A percentile compares a stretch with the other conserved stretches of the same genome.
Conservation (phyloP, 2,797 vertebrate genomes). For the Hydrolagus colliei region DNA sequence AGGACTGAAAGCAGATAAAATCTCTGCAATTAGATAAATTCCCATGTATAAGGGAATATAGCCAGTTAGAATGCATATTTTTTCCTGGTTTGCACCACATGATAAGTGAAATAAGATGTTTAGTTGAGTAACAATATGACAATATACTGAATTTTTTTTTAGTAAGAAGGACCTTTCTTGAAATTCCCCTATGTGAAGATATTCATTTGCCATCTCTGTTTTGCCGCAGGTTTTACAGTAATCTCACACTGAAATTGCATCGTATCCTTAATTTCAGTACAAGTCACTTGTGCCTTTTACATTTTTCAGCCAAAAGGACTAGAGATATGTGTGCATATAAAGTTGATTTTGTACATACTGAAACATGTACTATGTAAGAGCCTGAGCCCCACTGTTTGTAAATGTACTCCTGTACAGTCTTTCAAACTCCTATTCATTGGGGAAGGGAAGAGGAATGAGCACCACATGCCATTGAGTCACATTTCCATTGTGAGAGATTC, state of each 20-base stretch:
- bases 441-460: too few relatives aligned
- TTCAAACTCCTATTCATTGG: too few relatives aligned
- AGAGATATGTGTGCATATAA: background rate
- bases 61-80: background rate
- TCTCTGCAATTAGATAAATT: constrained; percentile 2
- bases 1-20: constrained; percentile 3
- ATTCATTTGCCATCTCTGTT: constrained; percentile 20
- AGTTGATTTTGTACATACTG: too few relatives aligned
- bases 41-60: background rate
- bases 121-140: too few relatives aligned
- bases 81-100: background rate
- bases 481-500: too few relatives aligned
- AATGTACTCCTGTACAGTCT: too few relatives aligned
- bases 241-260: background rate
- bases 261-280: background rate
- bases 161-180: constrained; percentile 11
- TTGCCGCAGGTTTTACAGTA: constrained; percentile 14
- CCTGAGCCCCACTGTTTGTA: too few relatives aligned
- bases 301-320: background rate
- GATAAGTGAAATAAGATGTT: background rate
- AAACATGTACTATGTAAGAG: too few relatives aligned
- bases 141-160: background rate
- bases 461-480: too few relatives aligned
- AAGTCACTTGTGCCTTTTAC: background rate
- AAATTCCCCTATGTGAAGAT: constrained; percentile 11